A percentile compares a stretch with the other conserved stretches of the same genome.
Conservation (phyloP, 2,797 vertebrate species). For the Chromobotia macracanthus region DNA sequence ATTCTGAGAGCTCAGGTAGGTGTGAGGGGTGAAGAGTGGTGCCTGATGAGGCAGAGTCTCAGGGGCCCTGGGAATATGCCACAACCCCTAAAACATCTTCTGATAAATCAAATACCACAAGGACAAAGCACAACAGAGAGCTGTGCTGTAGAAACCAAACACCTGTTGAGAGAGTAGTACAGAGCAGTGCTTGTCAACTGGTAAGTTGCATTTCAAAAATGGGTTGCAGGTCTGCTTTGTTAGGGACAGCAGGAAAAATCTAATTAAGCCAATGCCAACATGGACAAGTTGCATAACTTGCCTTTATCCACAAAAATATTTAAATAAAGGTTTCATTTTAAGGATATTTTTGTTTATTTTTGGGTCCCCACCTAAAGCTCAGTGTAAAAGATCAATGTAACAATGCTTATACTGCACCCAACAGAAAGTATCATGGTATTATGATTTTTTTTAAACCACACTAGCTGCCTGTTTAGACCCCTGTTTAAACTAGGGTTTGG, state of each 20-base stretch:
- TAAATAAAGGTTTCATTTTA: too few species aligned
- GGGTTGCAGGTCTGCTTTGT: too few species aligned
- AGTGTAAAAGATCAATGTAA: too few species aligned
- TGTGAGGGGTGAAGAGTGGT: constrained; percentile 6
- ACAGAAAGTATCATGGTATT: neutral
- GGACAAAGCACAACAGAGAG: constrained; percentile 57
- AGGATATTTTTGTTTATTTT: too few species aligned
- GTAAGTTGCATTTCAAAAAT: neutral
- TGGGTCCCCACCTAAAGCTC: too few species aligned
- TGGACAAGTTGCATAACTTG: too few species aligned
- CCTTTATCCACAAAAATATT: too few species aligned
- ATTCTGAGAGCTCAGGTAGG: neutral
- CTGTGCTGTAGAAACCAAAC: constrained; percentile 1
- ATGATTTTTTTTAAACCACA: neutral
- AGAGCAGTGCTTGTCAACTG: neutral
- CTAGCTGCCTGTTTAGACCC: neutral
- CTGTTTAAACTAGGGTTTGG: neutral
- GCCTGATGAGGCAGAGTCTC: neutral
- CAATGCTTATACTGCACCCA: neutral
- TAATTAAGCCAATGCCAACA: too few species aligned
- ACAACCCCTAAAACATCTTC: constrained; percentile 61
- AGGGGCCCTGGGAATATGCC: neutral
- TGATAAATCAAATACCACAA: constrained; percentile 70
- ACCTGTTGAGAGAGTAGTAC: neutral
- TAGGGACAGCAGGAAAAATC: too few species aligned